A percentile compares a stretch with the other conserved stretches of the same genome.
Evolutionary conservation across 1,140 invertebrate species (phyloP).

Genomic region (Sycobia sp.): DNA sequence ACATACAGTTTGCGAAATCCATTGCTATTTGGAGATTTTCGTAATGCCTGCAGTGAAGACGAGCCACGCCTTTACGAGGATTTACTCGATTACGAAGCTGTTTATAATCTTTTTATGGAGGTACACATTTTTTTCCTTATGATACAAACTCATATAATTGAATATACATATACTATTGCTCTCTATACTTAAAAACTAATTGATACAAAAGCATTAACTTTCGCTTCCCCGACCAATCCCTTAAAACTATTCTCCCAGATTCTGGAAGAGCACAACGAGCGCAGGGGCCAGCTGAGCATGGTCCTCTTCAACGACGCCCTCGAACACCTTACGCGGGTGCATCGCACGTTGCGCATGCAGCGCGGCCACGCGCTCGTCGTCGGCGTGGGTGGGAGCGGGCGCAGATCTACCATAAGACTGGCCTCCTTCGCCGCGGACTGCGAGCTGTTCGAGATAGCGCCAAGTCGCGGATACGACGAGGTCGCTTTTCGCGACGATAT

Average conservation of each 20-base stretch:
- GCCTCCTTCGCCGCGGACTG: conserved; percentile 79
- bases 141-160: neutral
- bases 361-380: conserved; percentile 83
- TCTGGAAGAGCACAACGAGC: conserved; percentile 82
- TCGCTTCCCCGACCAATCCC: too few species aligned
- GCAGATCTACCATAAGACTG: conserved; percentile 74
- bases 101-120: conserved; percentile 84
- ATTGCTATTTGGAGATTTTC: conserved; percentile 84
- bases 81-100: conserved; percentile 84
- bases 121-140: conserved; percentile 52
- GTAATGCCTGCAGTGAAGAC: conserved; percentile 79
- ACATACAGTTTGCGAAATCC: conserved; percentile 80
- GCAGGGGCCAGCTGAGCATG: conserved; percentile 68
- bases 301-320: conserved; percentile 90
- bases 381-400: conserved; percentile 86
- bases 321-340: conserved; percentile 84
- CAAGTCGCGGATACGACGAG: conserved; percentile 83
- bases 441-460: conserved; percentile 81
- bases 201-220: too few species aligned
- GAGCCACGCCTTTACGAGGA: conserved; percentile 86
- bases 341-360: conserved; percentile 81
- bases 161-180: neutral
- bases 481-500: conserved; percentile 83
- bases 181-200: too few species aligned
- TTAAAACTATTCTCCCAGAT: too few species aligned